Conservation (phyloP, 2,888 invertebrate genomes). For the Willowsia nigromaculata region DNA sequence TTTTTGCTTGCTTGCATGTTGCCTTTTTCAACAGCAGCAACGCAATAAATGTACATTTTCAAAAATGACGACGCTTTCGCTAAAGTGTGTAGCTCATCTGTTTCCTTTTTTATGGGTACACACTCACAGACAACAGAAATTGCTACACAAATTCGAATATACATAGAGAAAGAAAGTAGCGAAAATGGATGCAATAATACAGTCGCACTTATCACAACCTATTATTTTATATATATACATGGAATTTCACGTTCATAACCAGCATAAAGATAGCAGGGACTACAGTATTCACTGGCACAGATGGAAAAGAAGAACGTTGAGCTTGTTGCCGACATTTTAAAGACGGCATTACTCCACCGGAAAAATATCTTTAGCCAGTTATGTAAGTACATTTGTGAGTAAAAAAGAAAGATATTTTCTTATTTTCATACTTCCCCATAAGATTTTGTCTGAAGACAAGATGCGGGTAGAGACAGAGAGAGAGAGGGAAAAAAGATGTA, state of each 20-base stretch:
- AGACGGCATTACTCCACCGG: slow-evolving; percentile 63
- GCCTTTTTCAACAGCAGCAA: neutral
- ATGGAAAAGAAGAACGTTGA: slow-evolving; percentile 24
- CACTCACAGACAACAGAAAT: neutral
- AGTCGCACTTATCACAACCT: neutral
- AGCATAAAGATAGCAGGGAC: neutral
- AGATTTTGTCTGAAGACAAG: neutral
- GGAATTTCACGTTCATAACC: neutral
- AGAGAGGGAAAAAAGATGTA: slow-evolving; percentile 32
- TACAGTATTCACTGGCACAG: neutral
- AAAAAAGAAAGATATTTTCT: slow-evolving; percentile 60
- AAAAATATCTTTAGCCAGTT: slow-evolving; percentile 68
- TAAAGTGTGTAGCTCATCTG: slow-evolving; percentile 51
- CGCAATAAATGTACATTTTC: neutral
- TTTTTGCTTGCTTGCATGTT: neutral
- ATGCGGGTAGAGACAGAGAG: neutral
- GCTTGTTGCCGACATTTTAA: slow-evolving; percentile 69
- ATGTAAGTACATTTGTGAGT: slow-evolving; percentile 62
- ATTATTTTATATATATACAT: too few species aligned
- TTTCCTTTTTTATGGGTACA: slow-evolving; percentile 49
- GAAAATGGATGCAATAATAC: slow-evolving; percentile 36
- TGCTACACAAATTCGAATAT: neutral
- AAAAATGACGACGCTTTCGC: neutral
- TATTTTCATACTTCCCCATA: slow-evolving; percentile 36
- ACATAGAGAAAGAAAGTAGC: neutral